Conservation (phyloP, 2,113 vertebrate genomes). For the Syngnathus typhle region DNA sequence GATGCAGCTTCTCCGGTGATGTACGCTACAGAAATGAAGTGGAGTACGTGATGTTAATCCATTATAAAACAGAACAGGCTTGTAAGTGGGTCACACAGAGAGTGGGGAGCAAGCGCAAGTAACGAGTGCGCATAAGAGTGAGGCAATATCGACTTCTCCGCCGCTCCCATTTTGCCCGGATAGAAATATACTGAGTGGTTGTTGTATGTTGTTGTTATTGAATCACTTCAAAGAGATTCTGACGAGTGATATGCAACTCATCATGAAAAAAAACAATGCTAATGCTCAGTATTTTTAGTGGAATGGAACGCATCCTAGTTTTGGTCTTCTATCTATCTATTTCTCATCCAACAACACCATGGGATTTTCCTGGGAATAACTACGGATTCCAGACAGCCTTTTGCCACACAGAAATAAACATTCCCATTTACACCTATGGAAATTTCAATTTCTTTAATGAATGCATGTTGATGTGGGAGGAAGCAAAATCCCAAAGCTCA, state of each 20-base stretch:
- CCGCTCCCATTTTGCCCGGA: conserved; percentile 39
- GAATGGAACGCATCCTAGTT: conserved; percentile 35
- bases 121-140: conserved; percentile 18
- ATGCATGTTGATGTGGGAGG: neutral
- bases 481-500: neutral
- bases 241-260: conserved; percentile 4
- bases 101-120: conserved; percentile 29
- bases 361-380: neutral
- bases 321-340: neutral
- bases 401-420: neutral
- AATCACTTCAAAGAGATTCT: neutral
- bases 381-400: too few relatives aligned
- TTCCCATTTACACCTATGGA: neutral
- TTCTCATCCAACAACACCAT: neutral
- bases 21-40: conserved; percentile 18
- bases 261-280: conserved; percentile 17
- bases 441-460: neutral
- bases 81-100: conserved; percentile 65
- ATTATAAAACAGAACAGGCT: conserved; percentile 62
- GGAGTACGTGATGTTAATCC: conserved; percentile 48
- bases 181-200: conserved; percentile 33
- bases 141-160: conserved; percentile 50
- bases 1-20: neutral
- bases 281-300: conserved; percentile 10
- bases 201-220: neutral